Evolutionary conservation across 2,888 invertebrate species (phyloP).

Genomic region (Meganola albula): DNA sequence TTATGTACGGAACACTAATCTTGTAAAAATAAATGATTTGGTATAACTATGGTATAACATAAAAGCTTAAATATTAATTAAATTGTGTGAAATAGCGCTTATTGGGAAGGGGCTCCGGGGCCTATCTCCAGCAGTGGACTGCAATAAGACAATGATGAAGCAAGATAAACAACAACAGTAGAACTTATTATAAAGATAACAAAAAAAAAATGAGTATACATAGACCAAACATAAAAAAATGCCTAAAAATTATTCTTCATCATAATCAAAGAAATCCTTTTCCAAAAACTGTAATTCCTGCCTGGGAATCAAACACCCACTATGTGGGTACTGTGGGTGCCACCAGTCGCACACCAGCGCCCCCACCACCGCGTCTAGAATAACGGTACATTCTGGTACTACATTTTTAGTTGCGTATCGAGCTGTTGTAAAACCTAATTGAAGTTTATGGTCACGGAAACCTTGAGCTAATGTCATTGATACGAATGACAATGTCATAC

Average conservation of each 20-base stretch:
- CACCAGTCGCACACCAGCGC: constrained; percentile 51
- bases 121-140: too few species aligned
- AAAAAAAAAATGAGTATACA: not conserved
- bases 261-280: constrained; percentile 25
- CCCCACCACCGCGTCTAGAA: constrained; percentile 50
- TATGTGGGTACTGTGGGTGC: constrained; percentile 42
- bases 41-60: too few species aligned
- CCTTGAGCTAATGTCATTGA: constrained; percentile 74
- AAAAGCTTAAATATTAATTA: too few species aligned
- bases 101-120: too few species aligned
- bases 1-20: too few species aligned
- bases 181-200: not conserved
- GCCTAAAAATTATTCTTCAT: too few species aligned
- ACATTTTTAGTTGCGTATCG: constrained; percentile 40
- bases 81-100: too few species aligned
- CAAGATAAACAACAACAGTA: too few species aligned
- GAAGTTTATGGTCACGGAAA: constrained; percentile 71
- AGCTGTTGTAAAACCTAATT: constrained; percentile 69
- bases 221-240: too few species aligned
- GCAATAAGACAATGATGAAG: too few species aligned
- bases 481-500: constrained; percentile 76
- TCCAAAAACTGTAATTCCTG: constrained; percentile 15
- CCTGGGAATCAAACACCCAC: constrained; percentile 10
- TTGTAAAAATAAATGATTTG: too few species aligned
- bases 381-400: constrained; percentile 46